Base-by-base conservation (phyloP, 1,140 invertebrate genomes). In the Formica selysi region DNA sequence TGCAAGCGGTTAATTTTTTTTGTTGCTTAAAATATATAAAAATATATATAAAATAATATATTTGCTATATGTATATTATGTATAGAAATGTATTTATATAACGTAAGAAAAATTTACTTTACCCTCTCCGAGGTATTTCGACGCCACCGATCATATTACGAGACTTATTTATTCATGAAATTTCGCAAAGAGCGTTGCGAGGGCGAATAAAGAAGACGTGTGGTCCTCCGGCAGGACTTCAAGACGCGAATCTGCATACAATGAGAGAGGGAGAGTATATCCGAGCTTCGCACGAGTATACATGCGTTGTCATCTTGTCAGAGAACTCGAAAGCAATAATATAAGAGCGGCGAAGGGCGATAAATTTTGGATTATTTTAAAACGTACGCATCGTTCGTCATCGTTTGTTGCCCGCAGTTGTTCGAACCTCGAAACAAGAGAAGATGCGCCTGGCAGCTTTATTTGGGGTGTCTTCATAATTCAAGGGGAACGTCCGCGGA, bases 321-420 rank as follows among this genome's bases (percentile, higher is more conserved):
- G 41, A 26, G 74, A 61, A 81, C 59, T 62, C 74, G 68, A 85
- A 70, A 67, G 62, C 73, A 85, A 54, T 85, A 87, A 89, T 76
- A 70, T 32, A 80, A 78, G 73, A 85, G 44, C 78, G 61, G 48
- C 44, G 51, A 26, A 26, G 61, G 57, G 61, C 78, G 59, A 90
- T 90, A 86, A 90, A 90, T 90, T 87, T 88, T 83, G 78, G 78
- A 65, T n/a, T 41, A 32, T 81, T 83, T 89, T 81, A 76, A 89
- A 87, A 62, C 36, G 51, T 59, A 59, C 26, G 38, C 41, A 68
- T 61, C 78, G 85, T 89, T 68, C 54, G 67, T 88, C 85, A 78
- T 88, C 85, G 85, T 76, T 86, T 64, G 26, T 89, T 86, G 64
- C 29, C 11, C 51, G 4, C 57, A 22, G n/a, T 44, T 59, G 74